Percentiles rank a stretch among this genome's conserved stretches.
Evolutionary conservation across 2,888 invertebrate species (phyloP).

Genomic region (Salticus scenicus): DNA sequence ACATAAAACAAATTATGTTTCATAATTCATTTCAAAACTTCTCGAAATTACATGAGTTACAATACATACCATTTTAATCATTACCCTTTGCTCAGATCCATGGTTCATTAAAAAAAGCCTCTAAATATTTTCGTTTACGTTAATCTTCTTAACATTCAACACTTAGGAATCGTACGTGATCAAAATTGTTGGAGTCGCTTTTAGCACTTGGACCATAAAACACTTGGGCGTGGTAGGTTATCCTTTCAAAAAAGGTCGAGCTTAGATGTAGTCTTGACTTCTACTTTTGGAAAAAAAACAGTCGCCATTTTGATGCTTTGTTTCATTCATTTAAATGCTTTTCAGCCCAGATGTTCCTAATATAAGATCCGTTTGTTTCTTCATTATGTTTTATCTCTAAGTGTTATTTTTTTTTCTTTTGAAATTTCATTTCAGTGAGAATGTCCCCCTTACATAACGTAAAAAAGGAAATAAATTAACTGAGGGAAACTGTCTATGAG

Average conservation of each 20-base stretch:
- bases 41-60: neutral
- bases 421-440: no score
- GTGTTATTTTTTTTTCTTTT: no score
- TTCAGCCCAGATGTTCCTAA: slow-evolving; percentile 46
- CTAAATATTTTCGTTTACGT: slow-evolving; percentile 62
- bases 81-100: slow-evolving; percentile 44
- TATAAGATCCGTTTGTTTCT: slow-evolving; percentile 11
- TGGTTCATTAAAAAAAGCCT: slow-evolving; percentile 52
- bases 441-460: no score
- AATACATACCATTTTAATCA: slow-evolving; percentile 47
- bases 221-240: slow-evolving; percentile 68
- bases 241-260: slow-evolving; percentile 63
- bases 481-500: neutral
- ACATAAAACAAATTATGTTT: neutral
- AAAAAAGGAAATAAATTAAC: no score
- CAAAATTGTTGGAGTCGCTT: slow-evolving; percentile 62
- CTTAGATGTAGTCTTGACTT: slow-evolving; percentile 55
- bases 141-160: slow-evolving; percentile 64
- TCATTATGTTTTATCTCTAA: slow-evolving; percentile 24
- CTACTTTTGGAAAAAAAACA: slow-evolving; percentile 45
- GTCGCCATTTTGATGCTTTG: slow-evolving; percentile 52
- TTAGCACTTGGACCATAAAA: slow-evolving; percentile 65
- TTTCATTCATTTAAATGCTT: slow-evolving; percentile 59
- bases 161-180: slow-evolving; percentile 66
- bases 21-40: neutral